Conservation (phyloP, 1,140 invertebrate genomes). For the Eriocheir sinensis region DNA sequence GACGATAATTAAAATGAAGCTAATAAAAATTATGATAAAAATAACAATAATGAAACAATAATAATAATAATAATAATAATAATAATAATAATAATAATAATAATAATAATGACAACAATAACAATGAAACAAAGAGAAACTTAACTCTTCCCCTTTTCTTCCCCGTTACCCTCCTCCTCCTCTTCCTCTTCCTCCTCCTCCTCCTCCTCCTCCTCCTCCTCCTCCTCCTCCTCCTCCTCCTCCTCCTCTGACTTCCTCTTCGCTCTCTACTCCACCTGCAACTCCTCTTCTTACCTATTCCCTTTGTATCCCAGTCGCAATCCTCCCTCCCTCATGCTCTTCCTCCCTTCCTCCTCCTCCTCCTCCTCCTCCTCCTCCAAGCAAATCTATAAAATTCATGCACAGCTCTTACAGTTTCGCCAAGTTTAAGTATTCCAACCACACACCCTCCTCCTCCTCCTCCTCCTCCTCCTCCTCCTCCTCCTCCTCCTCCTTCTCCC, state of each 20-base stretch:
- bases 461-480: neutral
- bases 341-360: neutral
- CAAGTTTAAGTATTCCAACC: neutral
- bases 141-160: neutral
- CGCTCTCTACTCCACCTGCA: neutral
- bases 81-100: constrained; percentile 28
- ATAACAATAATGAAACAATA: neutral
- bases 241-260: neutral
- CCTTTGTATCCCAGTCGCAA: neutral
- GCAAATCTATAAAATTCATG: neutral
- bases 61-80: neutral
- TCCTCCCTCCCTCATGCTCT: neutral
- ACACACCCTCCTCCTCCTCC: neutral
- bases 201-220: neutral
- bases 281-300: neutral
- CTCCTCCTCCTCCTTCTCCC: neutral
- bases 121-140: neutral
- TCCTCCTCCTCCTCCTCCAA: neutral
- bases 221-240: neutral
- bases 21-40: neutral
- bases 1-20: neutral
- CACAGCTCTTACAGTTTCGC: neutral
- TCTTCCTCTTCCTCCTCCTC: neutral
- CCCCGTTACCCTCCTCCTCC: neutral
- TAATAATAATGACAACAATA: constrained; percentile 19